Conservation (phyloP, 2,888 invertebrate genomes). For the Poecilus cupreus region DNA sequence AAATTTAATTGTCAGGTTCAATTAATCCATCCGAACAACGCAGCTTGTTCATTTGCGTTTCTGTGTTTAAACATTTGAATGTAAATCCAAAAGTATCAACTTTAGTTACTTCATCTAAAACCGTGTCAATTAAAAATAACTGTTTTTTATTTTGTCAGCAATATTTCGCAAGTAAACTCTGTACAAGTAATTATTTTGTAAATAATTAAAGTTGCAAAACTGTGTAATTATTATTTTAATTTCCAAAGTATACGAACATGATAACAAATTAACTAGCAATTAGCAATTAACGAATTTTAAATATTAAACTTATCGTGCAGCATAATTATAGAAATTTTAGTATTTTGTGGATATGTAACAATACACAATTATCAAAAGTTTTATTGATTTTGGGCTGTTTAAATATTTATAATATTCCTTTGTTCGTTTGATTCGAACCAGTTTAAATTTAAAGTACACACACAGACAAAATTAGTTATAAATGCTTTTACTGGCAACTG, state of each 20-base stretch:
- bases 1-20: background rate
- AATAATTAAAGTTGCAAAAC: background rate
- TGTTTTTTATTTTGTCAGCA: background rate
- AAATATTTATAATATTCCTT: slow-evolving; percentile 20
- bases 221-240: background rate
- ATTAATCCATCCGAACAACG: background rate
- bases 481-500: no score
- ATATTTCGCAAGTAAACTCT: background rate
- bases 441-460: background rate
- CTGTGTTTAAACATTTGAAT: background rate
- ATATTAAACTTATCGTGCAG: background rate
- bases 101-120: no score
- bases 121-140: background rate
- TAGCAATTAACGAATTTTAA: background rate
- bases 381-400: slow-evolving; percentile 35
- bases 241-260: background rate
- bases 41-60: background rate
- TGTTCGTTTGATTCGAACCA: background rate
- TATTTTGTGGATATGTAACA: background rate
- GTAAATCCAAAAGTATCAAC: background rate
- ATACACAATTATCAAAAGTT: slow-evolving; percentile 1
- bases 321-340: background rate
- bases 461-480: no score
- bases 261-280: background rate
- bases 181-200: background rate